A percentile compares a stretch with the other conserved stretches of the same genome.
These are phyloP conservation scores for Acanthiza pusilla DNA, from an alignment of 2,797 vertebrate genomes.

Conservation along the genomic window DNA sequence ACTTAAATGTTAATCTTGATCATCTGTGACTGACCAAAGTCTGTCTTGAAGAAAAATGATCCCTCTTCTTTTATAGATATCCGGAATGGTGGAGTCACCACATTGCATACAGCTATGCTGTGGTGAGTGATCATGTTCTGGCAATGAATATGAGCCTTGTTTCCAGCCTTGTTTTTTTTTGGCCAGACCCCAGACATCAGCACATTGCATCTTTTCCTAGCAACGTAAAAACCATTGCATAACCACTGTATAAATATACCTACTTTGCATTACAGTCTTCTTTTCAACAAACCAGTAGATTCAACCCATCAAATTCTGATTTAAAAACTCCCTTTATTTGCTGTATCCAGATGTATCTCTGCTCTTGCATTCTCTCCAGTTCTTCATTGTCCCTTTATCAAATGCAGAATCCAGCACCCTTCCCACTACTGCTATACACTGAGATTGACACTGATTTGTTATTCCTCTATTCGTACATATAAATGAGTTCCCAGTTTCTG, in stretches of 20 bases:
- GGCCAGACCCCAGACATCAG: neutral
- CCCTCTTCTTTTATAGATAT: neutral
- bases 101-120: neutral
- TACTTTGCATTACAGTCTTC: neutral
- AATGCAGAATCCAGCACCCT: neutral
- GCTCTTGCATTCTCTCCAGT: neutral
- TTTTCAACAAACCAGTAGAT: neutral
- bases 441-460: neutral
- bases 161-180: neutral
- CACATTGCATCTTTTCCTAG: neutral
- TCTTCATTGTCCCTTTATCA: neutral
- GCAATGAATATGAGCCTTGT: neutral
- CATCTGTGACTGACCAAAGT: neutral
- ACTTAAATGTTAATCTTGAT: neutral
- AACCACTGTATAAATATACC: neutral
- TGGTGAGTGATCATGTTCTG: neutral
- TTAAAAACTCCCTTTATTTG: neutral
- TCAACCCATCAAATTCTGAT: neutral
- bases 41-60: neutral
- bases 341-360: neutral
- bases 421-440: neutral
- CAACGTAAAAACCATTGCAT: neutral
- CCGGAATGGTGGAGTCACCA: neutral
- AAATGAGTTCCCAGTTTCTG: neutral
- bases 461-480: neutral